Base-by-base conservation (phyloP, 2,113 vertebrate species). In the Taurulus bubalis region DNA sequence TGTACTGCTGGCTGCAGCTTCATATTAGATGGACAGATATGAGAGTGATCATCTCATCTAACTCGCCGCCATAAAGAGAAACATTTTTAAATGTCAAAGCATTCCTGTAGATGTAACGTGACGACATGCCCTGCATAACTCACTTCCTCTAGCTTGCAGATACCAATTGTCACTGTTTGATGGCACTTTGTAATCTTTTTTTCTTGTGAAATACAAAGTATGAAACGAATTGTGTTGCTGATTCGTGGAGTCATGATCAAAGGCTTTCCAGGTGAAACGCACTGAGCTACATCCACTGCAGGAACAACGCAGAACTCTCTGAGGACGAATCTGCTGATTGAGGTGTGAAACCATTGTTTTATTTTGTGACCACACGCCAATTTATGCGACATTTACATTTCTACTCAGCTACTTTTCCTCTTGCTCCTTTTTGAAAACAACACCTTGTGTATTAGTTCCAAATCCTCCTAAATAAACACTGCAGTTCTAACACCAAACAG, bases 391-490 rank as follows among this genome's bases (percentile, higher is more conserved):
- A 15, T 42, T 16, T 34, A 24, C 22, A 40, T 38, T 81, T 78
- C 14, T 14, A 28, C 38, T 73, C 20, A 1, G 51, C 63, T 26
- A 6, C 47, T 62, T 72, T 68, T 34, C 24, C 15, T 18, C 30
- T 58, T 53, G 55, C 5, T n/a, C 28, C 67, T 69, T 42, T 42
- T 28, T 36, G 20, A 74, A 64, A 64, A 16, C 14, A 4, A 58
- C 18, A 68, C 38, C 34, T 42, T 24, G 11, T 36, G 56, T 15
- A 75, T 77, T 69, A 75, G 60, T 65, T 85, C 30, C 30, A 60
- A 40, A 82, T 63, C 51, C 20, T 36, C 58, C n/a, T 30, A 34
- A 65, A 83, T 53, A 72, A 85, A 75, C 68, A 60, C 79, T 55
- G 64, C 66, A 8, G 15, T 58, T 73, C 67, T 42, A 49, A 75